A percentile compares a stretch with the other conserved stretches of the same genome.
These are phyloP conservation scores for Capitella teleta DNA, from an alignment of 1,140 invertebrate genomes.

Conservation along the genomic window DNA sequence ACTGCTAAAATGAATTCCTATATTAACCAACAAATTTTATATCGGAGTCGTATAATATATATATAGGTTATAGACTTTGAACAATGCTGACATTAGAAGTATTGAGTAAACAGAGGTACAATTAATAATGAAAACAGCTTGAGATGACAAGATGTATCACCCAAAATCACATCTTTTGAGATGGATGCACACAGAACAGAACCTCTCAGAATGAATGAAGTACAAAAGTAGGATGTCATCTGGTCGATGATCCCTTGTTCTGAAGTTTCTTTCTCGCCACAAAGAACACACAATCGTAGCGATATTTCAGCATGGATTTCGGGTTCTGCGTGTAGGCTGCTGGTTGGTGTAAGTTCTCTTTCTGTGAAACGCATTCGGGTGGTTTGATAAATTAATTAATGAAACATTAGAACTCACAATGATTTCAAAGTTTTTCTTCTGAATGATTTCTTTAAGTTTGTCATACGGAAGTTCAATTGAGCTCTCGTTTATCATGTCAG, in stretches of 20 bases:
- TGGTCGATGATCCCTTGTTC: too few relatives aligned
- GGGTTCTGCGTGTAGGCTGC: conserved; percentile 86
- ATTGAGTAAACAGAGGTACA: too few relatives aligned
- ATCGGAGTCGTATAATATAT: too few relatives aligned
- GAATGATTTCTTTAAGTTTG: conserved; percentile 63
- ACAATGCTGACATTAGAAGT: too few relatives aligned
- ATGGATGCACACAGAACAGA: too few relatives aligned
- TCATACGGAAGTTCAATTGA: conserved; percentile 73
- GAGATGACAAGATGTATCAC: too few relatives aligned
- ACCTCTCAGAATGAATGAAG: too few relatives aligned
- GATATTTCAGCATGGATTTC: conserved; percentile 82
- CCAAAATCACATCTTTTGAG: too few relatives aligned
- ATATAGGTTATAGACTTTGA: too few relatives aligned
- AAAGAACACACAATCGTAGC: conserved; percentile 82
- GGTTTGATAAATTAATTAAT: background rate
- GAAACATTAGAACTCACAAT: conserved; percentile 48
- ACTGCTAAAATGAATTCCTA: too few relatives aligned
- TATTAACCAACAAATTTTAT: too few relatives aligned
- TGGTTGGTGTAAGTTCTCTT: conserved; percentile 61
- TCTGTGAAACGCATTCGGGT: conserved; percentile 47
- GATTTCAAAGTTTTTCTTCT: conserved; percentile 74
- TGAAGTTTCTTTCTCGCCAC: conserved; percentile 61
- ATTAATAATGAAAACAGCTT: too few relatives aligned
- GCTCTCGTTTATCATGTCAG: conserved; percentile 73
- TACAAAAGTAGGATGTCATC: conserved; percentile 2